A percentile compares a stretch with the other conserved stretches of the same genome.
Evolutionary conservation across 2,797 vertebrate genomes (phyloP).

Genomic region (Gila robusta): DNA sequence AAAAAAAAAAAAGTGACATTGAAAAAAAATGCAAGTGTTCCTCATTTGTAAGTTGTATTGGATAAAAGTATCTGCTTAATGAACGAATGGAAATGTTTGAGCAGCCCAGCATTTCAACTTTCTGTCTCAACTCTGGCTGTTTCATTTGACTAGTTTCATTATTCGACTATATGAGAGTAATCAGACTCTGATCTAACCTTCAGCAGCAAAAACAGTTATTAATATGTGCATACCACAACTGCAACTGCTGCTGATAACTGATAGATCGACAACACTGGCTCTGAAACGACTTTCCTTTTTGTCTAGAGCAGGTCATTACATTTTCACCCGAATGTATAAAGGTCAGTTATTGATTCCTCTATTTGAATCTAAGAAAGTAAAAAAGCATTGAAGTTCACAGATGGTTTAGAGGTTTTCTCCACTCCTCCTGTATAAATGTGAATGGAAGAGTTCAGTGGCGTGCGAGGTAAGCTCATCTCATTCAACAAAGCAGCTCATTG

Average conservation of each 20-base stretch:
- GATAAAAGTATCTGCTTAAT: neutral
- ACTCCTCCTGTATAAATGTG: neutral
- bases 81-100: neutral
- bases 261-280: no score
- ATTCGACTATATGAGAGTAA: no score
- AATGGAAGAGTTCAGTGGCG: neutral
- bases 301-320: no score
- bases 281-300: no score
- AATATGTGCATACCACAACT: no score
- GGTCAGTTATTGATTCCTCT: neutral
- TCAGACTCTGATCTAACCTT: no score
- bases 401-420: neutral
- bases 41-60: neutral
- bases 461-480: constrained; percentile 36
- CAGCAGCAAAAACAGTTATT: no score
- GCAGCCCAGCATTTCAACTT: neutral
- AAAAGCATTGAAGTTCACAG: neutral
- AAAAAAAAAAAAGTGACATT: no score
- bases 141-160: no score
- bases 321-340: no score
- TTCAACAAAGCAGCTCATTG: constrained; percentile 72
- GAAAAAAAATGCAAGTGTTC: no score
- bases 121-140: neutral
- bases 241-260: no score
- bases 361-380: neutral